Evolutionary conservation across 2,113 vertebrate species (phyloP).

Genomic region (Rhinogobius similis): DNA sequence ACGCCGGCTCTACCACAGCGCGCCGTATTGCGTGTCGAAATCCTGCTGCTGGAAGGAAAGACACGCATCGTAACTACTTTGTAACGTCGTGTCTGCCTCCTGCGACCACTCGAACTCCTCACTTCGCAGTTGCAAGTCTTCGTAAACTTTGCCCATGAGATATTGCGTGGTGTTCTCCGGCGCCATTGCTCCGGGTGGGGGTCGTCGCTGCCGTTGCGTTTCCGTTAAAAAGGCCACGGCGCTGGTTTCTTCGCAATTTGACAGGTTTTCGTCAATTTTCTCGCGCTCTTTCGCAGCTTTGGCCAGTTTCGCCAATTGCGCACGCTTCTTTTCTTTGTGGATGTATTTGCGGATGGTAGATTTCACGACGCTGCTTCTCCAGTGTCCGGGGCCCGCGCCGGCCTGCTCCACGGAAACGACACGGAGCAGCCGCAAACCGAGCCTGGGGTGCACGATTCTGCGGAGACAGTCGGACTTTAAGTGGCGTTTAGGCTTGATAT

Average conservation of each 20-base stretch:
- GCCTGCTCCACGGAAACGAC: not conserved
- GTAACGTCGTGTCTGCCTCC: slow-evolving; percentile 10
- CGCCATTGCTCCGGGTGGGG: slow-evolving; percentile 55
- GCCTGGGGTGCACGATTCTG: not conserved
- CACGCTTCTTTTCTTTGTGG: slow-evolving; percentile 9
- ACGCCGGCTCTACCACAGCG: slow-evolving; percentile 4
- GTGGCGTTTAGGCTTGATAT: slow-evolving; percentile 1
- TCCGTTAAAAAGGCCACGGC: not conserved
- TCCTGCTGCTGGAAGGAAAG: slow-evolving; percentile 71
- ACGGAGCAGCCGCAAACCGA: slow-evolving; percentile 17
- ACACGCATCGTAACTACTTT: slow-evolving; percentile 46
- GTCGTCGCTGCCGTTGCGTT: not conserved
- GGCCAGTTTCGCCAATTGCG: not conserved
- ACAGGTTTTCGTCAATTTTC: accelerated
- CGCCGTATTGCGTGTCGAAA: slow-evolving; percentile 67
- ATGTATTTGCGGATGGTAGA: slow-evolving; percentile 6
- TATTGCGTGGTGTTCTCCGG: slow-evolving; percentile 78
- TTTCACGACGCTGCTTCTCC: not conserved
- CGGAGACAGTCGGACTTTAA: not conserved
- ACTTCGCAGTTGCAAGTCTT: slow-evolving; percentile 37
- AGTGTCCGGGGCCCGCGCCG: not conserved
- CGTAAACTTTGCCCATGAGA: slow-evolving; percentile 70
- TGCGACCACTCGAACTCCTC: slow-evolving; percentile 1
- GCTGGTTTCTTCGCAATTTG: accelerated
- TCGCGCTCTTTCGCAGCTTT: accelerated